Evolutionary conservation across 2,888 invertebrate genomes (phyloP), one percentile per base, ranked within the genome.

Genomic region (Esperia sulphurella): DNA sequence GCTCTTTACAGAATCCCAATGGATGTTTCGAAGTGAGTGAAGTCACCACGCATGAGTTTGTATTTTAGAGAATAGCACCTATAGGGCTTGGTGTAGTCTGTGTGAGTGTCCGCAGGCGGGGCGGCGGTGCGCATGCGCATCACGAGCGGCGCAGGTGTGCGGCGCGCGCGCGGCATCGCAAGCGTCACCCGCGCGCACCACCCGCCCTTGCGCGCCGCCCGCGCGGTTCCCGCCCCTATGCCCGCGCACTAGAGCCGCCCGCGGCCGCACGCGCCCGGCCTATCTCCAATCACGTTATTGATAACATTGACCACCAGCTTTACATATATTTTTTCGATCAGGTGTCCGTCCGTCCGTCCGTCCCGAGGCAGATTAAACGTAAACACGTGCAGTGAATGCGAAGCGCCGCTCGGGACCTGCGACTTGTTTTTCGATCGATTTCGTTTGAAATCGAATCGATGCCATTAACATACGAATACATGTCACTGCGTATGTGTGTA

Each of bases 131-230:
- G 57, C 54, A 67, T 63, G 64, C 81, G 50, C 58, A 57, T 71
- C 83, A 78, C 79, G 79, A n/a, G 53, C 54, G 57, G 66, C 78
- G 77, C 85, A 86, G 82, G 79, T 84, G 85, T 75, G 75, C 75
- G 59, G 68, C 68, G 76, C 77, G 79, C 74, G 79, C 59, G 57
- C 57, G 35, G 83, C 72, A 81, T 84, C 35, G 10, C 35, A 30
- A 30, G 35, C 35, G 10, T 8, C 35, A 8, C 35, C n/a, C 35
- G 8, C n/a, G n/a, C 8, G 8, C 35, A 4, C 10, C n/a, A n/a
- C 8, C 8, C 8, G 7, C 8, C 8, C 35, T 10, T 6, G 10
- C 35, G 35, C 8, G 3, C 38, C 13, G 38, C 13, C 5, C 13
- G 13, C 5, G 35, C 38, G 5, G 13, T 8, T 7, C 38, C 13